phyloP scores from a whole-genome alignment of 2,888 invertebrate genomes.

The Yponomeuta malinellus region DNA sequence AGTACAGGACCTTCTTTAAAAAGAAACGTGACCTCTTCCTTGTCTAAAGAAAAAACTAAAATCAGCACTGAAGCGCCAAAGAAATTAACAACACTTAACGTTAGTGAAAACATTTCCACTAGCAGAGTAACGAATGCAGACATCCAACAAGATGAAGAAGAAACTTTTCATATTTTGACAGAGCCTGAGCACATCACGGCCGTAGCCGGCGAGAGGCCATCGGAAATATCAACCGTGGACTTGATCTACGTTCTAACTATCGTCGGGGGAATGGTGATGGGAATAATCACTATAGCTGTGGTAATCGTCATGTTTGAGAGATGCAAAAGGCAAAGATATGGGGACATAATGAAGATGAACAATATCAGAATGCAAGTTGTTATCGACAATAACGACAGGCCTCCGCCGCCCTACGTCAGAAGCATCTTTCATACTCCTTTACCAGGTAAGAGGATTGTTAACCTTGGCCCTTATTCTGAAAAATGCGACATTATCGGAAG shows the following conservation, averaged over 20 bases:
- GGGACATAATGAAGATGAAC: constrained; percentile 59
- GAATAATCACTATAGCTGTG: constrained; percentile 67
- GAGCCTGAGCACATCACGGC: constrained; percentile 73
- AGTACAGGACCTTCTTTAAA: background rate
- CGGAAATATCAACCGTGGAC: constrained; percentile 55
- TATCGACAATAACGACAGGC: constrained; percentile 58
- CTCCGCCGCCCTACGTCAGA: constrained; percentile 66
- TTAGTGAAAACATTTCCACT: constrained; percentile 23
- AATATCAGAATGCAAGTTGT: constrained; percentile 66
- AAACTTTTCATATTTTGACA: constrained; percentile 73
- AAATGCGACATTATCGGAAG: too few relatives aligned
- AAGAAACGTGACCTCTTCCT: background rate
- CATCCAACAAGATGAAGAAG: constrained; percentile 48
- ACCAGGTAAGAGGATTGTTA: constrained; percentile 53
- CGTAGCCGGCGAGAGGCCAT: constrained; percentile 63
- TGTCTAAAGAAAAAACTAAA: constrained; percentile 6
- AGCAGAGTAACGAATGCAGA: constrained; percentile 48
- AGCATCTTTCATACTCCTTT: constrained; percentile 75
- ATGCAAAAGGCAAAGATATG: constrained; percentile 57
- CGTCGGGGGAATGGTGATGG: constrained; percentile 70
- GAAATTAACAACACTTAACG: constrained; percentile 15
- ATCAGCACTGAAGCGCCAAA: constrained; percentile 6
- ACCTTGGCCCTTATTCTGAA: too few relatives aligned
- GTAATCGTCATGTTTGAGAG: constrained; percentile 67
- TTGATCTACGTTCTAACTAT: constrained; percentile 69